Percentiles rank a stretch among this genome's conserved stretches.
Conservation (phyloP, 2,888 invertebrate species). For the Tupiocoris notatus region DNA sequence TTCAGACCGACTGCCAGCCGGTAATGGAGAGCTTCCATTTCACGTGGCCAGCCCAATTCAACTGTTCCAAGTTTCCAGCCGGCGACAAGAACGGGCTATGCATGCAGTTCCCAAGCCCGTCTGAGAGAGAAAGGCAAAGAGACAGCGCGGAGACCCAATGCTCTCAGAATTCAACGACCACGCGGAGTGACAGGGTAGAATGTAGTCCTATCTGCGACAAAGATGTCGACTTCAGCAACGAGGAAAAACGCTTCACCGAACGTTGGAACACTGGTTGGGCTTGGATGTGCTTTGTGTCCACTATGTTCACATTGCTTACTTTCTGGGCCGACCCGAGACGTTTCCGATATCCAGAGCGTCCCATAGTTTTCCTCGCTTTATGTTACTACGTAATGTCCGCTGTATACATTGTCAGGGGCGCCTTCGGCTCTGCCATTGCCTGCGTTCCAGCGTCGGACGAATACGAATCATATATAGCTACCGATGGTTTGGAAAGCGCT, state of each 20-base stretch:
- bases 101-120: conserved; percentile 63
- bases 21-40: conserved; percentile 64
- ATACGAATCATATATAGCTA: conserved; percentile 56
- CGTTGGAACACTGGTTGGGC: conserved; percentile 75
- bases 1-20: conserved; percentile 68
- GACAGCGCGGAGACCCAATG: conserved; percentile 51
- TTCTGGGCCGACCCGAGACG: conserved; percentile 85
- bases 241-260: conserved; percentile 59
- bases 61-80: conserved; percentile 76
- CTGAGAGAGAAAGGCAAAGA: conserved; percentile 55
- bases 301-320: conserved; percentile 78
- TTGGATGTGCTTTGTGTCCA: conserved; percentile 74
- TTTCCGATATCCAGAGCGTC: conserved; percentile 86
- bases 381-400: conserved; percentile 81
- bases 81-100: conserved; percentile 69
- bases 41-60: conserved; percentile 70
- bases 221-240: conserved; percentile 66
- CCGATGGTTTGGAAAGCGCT: conserved; percentile 58
- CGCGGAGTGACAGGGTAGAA: conserved; percentile 57
- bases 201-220: conserved; percentile 64
- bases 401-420: conserved; percentile 69
- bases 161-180: conserved; percentile 35
- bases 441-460: conserved; percentile 55
- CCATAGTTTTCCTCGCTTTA: conserved; percentile 83
- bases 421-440: conserved; percentile 57